Base-by-base conservation (phyloP, 2,888 invertebrate species). In the Pollenia labialis region DNA sequence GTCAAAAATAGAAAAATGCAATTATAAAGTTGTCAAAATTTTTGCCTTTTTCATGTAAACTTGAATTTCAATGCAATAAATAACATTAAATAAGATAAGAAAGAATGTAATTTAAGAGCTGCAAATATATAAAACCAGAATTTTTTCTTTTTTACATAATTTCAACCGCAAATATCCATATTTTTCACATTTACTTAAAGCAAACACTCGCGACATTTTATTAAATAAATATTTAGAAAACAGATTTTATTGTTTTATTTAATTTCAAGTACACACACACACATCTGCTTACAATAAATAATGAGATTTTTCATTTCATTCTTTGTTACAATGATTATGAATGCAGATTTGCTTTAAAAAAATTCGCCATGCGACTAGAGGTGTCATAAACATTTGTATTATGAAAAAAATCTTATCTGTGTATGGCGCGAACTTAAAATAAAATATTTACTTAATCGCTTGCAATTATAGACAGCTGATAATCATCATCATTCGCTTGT, bases 331-430 rank as follows among this genome's bases (percentile, higher is more conserved):
- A 66, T 66, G 40, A 32, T 42, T 16, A 54, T 4, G 54, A 81
- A 72, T 64, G 32, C 32, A 81, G 66, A 74, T 64, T 56, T 18
- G 72, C 56, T 66, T 72, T 81, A 46, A 72, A 66, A 66, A 64
- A 72, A 2, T 23, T 72, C 40, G 81, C 56, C 72, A 80, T 72
- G 64, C 54, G 64, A n/a, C 46, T 72, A 50, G 80, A 72, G 64
- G 64, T 81, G 72, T 72, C 72, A 64, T 64, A 81, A 62, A 80
- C 56, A 72, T 81, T 81, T 81, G 62, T 81, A 64, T 71, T 71
- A 40, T 40, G 16, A 44, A 68, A 58, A 58, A 42, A 58, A 18
- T 66, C 46, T 76, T 76, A 76, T 76, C 76, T 18, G 48, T 54
- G 48, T 40, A 72, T 71, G 42, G n/a, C n/a, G n/a, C n/a, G 56